Evolutionary conservation across 2,888 invertebrate species (phyloP).

Genomic region (Cheilosia urbana): DNA sequence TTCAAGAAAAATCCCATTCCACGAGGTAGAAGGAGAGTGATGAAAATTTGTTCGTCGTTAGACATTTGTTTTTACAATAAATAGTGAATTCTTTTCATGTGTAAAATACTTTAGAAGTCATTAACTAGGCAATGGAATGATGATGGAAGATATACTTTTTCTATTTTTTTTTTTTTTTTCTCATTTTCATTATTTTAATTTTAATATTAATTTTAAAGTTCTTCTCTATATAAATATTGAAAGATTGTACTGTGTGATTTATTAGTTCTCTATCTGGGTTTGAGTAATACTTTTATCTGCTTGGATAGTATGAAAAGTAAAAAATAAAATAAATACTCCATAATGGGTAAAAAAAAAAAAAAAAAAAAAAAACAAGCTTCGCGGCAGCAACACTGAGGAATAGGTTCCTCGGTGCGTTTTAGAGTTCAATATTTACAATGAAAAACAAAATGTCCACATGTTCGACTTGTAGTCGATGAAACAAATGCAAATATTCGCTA

Average conservation of each 20-base stretch:
- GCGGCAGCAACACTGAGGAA: conserved; percentile 5
- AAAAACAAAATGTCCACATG: conserved; percentile 31
- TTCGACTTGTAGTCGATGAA: conserved; percentile 63
- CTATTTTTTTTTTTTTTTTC: not conserved
- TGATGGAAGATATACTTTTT: conserved; percentile 68
- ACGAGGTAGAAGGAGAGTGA: conserved; percentile 24
- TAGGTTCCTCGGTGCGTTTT: conserved; percentile 17
- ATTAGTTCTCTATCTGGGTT: conserved; percentile 59
- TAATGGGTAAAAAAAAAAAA: conserved; percentile 14
- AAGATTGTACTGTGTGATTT: conserved; percentile 69
- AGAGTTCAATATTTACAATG: conserved; percentile 53
- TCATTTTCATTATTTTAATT: not conserved
- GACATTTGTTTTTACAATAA: conserved; percentile 37
- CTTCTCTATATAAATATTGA: conserved; percentile 52
- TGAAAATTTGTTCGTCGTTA: conserved; percentile 18
- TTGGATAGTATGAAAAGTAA: conserved; percentile 18
- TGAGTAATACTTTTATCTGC: conserved; percentile 64
- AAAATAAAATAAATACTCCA: conserved; percentile 33
- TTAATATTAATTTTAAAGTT: conserved; percentile 15
- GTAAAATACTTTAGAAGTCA: conserved; percentile 54
- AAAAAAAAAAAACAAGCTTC: conserved; percentile 7
- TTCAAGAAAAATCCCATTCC: conserved; percentile 15
- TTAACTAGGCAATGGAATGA: conserved; percentile 74
- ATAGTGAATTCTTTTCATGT: conserved; percentile 56
- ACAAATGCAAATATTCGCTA: conserved; percentile 57